Evolutionary conservation across 1,140 invertebrate species (phyloP), one percentile per base, ranked within the genome.

Genomic region (Palaemon carinicauda): DNA sequence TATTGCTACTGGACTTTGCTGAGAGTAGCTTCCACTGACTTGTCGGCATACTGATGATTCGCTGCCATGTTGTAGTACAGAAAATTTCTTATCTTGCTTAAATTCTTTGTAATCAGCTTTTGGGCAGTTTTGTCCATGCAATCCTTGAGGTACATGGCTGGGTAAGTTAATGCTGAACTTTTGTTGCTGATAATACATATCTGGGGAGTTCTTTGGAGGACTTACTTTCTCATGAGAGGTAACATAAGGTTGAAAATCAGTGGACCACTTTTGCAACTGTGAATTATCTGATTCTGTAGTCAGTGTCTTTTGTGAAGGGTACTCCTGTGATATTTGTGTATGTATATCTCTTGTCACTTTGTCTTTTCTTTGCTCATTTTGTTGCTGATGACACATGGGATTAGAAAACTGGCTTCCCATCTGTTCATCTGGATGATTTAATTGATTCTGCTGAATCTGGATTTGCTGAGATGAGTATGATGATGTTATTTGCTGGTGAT

Each of bases 1-100:
- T 19, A 86, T 78, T 3, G 84, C 84, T 21, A 86, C 77, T 7
- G 84, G 84, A 53, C 84, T 86, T 33, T 53, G 65, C 51, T 86
- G 84, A 15, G 77, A 27, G 52, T 86, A 78, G 19, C 60, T 51
- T 10, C 74, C 52, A 0, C 54, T 69, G 15, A 86, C 52, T 7
- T 53, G 51, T 21, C 60, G 33, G 31, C 60, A 33, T 9, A 24
- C 21, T 3, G 77, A 9, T 29, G 73, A 33, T 3, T 19, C 24
- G 21, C 50, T 9, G 10, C 17, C 53, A 21, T 74, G 56, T 29
- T 31, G 73, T 4, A 53, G 1, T 12, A 83, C 31, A 1, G 15
- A n/a, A 15, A 74, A 51, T 56, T 86, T 80, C 52, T 86, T 86
- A 31, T 80, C 60, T 17, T 86, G 77, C 50, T 80, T 74, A 24